Conservation (phyloP, 2,797 vertebrate species). For the Eupleurogrammus muticus region DNA sequence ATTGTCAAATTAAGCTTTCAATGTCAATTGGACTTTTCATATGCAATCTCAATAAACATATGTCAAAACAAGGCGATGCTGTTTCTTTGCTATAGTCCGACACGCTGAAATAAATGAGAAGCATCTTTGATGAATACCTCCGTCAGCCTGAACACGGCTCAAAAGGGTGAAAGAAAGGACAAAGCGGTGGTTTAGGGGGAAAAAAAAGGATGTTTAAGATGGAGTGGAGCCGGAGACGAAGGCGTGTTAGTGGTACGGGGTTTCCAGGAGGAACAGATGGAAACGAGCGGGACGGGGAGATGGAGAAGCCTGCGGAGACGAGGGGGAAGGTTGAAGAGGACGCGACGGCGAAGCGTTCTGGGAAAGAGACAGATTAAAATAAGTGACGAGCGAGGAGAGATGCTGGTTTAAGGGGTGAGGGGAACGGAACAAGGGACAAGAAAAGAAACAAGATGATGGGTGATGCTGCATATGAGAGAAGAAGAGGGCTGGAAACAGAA, state of each 20-base stretch:
- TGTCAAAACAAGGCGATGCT: too few species aligned
- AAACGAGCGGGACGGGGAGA: conserved; percentile 26
- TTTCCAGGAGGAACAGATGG: conserved; percentile 64
- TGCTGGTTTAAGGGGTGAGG: conserved; percentile 36
- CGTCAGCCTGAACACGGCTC: conserved; percentile 2
- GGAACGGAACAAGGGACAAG: conserved; percentile 39
- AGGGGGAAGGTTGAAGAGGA: conserved; percentile 43
- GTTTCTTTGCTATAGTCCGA: too few species aligned
- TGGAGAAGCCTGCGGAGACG: conserved; percentile 44
- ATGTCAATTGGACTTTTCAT: too few species aligned
- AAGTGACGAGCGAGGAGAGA: conserved; percentile 30
- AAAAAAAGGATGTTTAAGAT: conserved; percentile 23
- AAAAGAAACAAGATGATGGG: conserved; percentile 27
- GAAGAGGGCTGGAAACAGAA: conserved; percentile 40
- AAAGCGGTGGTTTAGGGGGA: conserved; percentile 26
- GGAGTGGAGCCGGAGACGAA: conserved; percentile 30
- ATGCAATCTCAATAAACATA: too few species aligned
- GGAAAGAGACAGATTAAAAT: conserved; percentile 35
- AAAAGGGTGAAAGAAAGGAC: conserved; percentile 36
- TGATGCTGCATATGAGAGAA: conserved; percentile 36
- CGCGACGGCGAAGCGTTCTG: conserved; percentile 20
- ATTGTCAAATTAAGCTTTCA: too few species aligned
- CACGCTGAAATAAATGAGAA: too few species aligned
- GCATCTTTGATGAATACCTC: too few species aligned
- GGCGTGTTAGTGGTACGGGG: conserved; percentile 40